Conservation (phyloP, 2,888 invertebrate genomes). For the Drosophila ezoana region DNA sequence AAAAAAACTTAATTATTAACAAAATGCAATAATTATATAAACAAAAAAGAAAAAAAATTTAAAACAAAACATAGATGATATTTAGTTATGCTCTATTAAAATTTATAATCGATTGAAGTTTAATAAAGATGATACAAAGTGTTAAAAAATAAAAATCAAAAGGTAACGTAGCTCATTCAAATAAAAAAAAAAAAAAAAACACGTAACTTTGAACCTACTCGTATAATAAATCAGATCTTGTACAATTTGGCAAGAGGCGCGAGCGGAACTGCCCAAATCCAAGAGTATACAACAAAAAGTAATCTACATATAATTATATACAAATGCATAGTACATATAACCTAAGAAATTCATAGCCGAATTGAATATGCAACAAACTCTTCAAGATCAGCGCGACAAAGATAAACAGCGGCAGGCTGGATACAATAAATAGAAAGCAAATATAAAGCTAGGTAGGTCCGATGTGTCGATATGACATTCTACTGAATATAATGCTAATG, state of each 20-base stretch:
- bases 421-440: constrained; percentile 56
- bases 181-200: constrained; percentile 66
- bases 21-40: constrained; percentile 43
- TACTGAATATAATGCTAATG: constrained; percentile 60
- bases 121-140: constrained; percentile 55
- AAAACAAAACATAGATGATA: constrained; percentile 55
- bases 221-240: constrained; percentile 53
- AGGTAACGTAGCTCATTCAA: constrained; percentile 72
- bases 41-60: constrained; percentile 25
- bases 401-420: constrained; percentile 27
- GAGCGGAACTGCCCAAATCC: constrained; percentile 17
- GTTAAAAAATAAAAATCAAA: constrained; percentile 58
- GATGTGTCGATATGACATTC: constrained; percentile 50
- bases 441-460: constrained; percentile 64
- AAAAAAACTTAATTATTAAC: constrained; percentile 42
- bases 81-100: constrained; percentile 78
- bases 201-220: constrained; percentile 67
- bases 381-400: constrained; percentile 40
- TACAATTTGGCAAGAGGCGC: constrained; percentile 59
- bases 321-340: constrained; percentile 61
- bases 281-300: constrained; percentile 59
- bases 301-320: constrained; percentile 68
- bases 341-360: constrained; percentile 45
- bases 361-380: constrained; percentile 38
- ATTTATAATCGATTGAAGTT: constrained; percentile 71